A percentile compares a stretch with the other conserved stretches of the same genome.
Evolutionary conservation across 2,888 invertebrate species (phyloP).

Genomic region (Dusona sp.): DNA sequence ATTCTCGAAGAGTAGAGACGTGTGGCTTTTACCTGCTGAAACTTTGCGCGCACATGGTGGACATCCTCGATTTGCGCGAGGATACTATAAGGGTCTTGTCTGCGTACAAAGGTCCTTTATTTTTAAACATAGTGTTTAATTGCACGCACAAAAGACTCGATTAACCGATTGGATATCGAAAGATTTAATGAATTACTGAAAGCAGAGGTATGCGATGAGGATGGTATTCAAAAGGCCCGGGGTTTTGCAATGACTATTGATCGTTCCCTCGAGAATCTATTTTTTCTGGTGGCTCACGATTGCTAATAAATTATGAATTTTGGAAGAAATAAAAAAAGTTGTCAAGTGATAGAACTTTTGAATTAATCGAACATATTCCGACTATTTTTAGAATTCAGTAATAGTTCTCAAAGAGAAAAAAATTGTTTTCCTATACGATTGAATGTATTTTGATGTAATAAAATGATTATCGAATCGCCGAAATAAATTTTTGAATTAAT

Average conservation of each 20-base stretch:
- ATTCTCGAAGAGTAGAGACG: slow-evolving; percentile 48
- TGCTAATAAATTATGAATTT: background rate
- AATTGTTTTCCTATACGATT: background rate
- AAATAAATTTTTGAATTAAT: background rate
- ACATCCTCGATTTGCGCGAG: slow-evolving; percentile 54
- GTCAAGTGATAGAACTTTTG: background rate
- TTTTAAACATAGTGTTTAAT: background rate
- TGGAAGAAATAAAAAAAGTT: background rate
- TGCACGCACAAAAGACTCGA: background rate
- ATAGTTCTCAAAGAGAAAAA: too few species aligned
- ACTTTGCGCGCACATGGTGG: slow-evolving; percentile 34
- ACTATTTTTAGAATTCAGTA: background rate
- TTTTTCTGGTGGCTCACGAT: background rate
- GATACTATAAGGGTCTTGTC: background rate
- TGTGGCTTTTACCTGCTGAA: slow-evolving; percentile 37
- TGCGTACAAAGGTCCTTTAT: background rate
- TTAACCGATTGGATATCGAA: background rate
- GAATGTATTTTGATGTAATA: background rate
- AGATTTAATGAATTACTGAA: background rate
- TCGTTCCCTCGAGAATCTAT: background rate
- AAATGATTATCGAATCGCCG: background rate
- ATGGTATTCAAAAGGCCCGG: background rate
- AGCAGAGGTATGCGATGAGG: background rate
- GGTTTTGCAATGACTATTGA: background rate
- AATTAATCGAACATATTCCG: background rate